Conservation (phyloP, 2,797 vertebrate species). For the Bovichtus variegatus region DNA sequence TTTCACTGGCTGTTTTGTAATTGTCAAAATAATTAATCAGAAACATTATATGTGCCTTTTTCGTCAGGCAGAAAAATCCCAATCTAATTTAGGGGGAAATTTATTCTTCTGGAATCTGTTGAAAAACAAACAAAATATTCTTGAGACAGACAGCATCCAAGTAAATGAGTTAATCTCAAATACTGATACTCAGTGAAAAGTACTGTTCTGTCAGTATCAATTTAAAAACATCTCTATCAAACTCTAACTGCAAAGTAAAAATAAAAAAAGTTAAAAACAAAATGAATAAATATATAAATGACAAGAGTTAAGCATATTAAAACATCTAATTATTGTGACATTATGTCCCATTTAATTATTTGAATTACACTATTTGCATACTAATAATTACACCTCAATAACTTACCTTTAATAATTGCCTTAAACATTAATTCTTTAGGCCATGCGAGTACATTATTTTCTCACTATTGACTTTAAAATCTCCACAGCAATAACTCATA, state of each 20-base stretch:
- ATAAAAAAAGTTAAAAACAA: background rate
- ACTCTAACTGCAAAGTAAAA: background rate
- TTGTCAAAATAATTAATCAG: slow-evolving; percentile 63
- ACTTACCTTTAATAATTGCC: slow-evolving; percentile 3
- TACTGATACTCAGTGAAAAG: background rate
- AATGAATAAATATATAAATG: background rate
- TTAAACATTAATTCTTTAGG: slow-evolving; percentile 21
- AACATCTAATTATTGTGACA: background rate
- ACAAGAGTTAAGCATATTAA: background rate
- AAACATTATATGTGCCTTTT: slow-evolving; percentile 43
- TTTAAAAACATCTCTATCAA: slow-evolving; percentile 4
- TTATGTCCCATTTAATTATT: background rate
- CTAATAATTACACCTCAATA: background rate
- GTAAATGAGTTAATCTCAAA: slow-evolving; percentile 26
- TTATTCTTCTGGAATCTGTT: slow-evolving; percentile 25
- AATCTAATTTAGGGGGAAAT: slow-evolving; percentile 55
- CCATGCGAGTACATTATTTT: slow-evolving; percentile 44
- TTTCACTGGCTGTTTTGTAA: slow-evolving; percentile 59
- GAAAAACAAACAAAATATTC: background rate
- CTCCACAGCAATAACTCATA: slow-evolving; percentile 55
- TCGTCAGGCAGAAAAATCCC: slow-evolving; percentile 49
- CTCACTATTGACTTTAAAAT: slow-evolving; percentile 57
- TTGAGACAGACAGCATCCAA: slow-evolving; percentile 15
- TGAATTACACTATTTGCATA: background rate
- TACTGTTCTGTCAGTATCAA: background rate